These are phyloP conservation scores for Rynchops niger DNA, from an alignment of 2,113 vertebrate species.

Conservation along the genomic window DNA sequence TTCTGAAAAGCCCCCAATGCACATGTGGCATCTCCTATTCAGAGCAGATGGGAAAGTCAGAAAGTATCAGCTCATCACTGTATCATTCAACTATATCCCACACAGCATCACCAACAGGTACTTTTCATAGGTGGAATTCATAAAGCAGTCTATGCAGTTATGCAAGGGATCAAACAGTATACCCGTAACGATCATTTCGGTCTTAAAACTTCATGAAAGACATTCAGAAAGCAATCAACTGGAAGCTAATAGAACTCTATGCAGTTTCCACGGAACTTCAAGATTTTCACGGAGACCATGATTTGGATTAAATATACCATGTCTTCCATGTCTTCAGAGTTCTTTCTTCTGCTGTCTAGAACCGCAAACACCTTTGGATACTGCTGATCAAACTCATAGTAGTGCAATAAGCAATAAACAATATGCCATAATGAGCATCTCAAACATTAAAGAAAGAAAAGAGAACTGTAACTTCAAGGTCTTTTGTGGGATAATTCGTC, in stretches of 20 bases:
- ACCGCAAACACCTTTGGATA: not conserved
- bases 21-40: not conserved
- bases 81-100: not conserved
- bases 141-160: not conserved
- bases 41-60: not conserved
- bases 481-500: not conserved
- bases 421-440: not conserved
- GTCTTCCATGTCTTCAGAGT: not conserved
- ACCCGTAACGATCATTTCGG: not conserved
- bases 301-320: not conserved
- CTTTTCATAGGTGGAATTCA: not conserved
- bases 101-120: not conserved
- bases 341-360: not conserved
- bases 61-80: not conserved
- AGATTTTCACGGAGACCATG: not conserved
- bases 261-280: not conserved
- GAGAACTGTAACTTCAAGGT: not conserved
- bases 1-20: not conserved
- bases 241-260: not conserved
- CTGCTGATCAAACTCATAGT: not conserved
- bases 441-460: not conserved
- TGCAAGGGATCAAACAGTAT: not conserved
- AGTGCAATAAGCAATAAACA: not conserved
- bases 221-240: not conserved
- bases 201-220: not conserved